Conservation (phyloP, 2,888 invertebrate genomes). For the Thecophora atra region DNA sequence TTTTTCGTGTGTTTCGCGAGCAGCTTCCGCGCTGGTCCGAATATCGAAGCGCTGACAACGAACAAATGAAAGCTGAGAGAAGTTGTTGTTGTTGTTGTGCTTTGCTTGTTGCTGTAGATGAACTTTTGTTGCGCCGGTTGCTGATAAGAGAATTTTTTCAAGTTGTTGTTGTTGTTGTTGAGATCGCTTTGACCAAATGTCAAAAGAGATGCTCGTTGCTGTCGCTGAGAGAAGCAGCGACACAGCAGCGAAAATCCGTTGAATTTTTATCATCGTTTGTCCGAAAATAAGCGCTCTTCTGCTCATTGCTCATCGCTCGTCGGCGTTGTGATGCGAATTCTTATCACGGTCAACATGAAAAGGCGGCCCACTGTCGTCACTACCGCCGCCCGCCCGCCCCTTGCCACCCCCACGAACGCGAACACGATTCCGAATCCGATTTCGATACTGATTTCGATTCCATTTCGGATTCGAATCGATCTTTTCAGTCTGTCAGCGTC, state of each 20-base stretch:
- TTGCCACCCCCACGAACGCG: slow-evolving; percentile 48
- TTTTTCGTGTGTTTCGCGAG: too few species aligned
- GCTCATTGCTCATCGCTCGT: neutral
- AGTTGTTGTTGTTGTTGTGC: neutral
- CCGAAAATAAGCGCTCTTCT: neutral
- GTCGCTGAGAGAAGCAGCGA: too few species aligned
- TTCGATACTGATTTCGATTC: slow-evolving; percentile 35
- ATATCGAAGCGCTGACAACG: too few species aligned
- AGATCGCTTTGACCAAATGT: slow-evolving; percentile 4
- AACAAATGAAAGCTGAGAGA: too few species aligned
- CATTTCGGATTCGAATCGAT: slow-evolving; percentile 38
- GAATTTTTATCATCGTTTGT: neutral
- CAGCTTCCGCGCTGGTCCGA: too few species aligned
- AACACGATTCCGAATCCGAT: slow-evolving; percentile 36
- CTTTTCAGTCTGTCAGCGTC: slow-evolving; percentile 64
- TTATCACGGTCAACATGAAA: neutral
- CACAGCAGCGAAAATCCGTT: too few species aligned
- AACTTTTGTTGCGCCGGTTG: neutral
- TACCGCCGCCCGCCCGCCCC: neutral
- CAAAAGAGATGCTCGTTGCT: neutral
- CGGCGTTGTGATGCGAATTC: neutral
- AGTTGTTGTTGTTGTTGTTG: slow-evolving; percentile 4
- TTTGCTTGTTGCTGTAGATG: neutral
- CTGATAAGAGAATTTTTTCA: slow-evolving; percentile 17
- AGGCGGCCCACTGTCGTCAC: neutral